Evolutionary conservation across 2,113 vertebrate species (phyloP).

Genomic region (Isurus oxyrinchus): DNA sequence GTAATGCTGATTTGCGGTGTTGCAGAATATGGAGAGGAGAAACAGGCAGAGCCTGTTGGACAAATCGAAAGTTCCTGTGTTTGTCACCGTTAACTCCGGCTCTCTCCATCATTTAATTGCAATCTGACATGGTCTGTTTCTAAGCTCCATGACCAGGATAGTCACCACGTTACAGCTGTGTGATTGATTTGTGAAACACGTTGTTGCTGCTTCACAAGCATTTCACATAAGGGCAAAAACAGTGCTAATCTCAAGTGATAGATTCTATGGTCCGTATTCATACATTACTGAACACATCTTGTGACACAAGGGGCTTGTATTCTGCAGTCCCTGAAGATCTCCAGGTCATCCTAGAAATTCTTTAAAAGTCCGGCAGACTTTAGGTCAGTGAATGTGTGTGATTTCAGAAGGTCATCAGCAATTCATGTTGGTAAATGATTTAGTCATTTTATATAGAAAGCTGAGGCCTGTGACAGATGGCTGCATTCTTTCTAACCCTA

Average conservation of each 20-base stretch:
- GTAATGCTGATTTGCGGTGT: not conserved
- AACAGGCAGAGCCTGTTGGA: not conserved
- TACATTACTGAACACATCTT: not conserved
- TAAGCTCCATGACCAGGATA: not conserved
- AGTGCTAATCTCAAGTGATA: not conserved
- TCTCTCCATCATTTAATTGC: not conserved
- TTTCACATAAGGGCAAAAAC: not conserved
- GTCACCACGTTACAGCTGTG: not conserved
- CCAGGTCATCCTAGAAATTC: not conserved
- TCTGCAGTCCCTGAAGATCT: not conserved
- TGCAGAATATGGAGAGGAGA: not conserved
- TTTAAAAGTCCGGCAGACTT: not conserved
- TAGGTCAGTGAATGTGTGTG: not conserved
- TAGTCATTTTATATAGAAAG: slow-evolving; percentile 43
- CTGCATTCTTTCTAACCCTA: slow-evolving; percentile 44
- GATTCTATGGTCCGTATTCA: not conserved
- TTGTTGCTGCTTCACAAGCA: not conserved
- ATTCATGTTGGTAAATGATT: slow-evolving; percentile 47
- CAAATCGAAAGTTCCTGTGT: not conserved
- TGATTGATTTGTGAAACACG: not conserved
- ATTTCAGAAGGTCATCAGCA: slow-evolving; percentile 38
- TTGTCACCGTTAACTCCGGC: not conserved
- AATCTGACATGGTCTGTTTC: not conserved
- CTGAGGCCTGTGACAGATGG: slow-evolving; percentile 45
- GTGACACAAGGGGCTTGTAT: not conserved